phyloP scores from a whole-genome alignment of 2,113 vertebrate species.

The Pteropus alecto region DNA sequence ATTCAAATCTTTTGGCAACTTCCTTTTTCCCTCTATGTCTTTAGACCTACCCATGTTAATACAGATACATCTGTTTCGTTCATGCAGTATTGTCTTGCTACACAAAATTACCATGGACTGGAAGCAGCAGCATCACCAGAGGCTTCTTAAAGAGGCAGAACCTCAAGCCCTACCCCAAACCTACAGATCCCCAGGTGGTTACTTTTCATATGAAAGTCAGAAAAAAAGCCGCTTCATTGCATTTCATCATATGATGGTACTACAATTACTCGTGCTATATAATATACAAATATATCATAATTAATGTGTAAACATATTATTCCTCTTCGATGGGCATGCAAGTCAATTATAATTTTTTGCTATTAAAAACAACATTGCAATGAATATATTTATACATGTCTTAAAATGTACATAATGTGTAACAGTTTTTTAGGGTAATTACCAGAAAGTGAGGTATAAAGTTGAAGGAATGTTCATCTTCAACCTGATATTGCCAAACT shows the following conservation, averaged over 20 bases:
- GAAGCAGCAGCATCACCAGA: background rate
- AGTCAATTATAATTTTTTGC: background rate
- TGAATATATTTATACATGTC: background rate
- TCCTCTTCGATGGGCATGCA: background rate
- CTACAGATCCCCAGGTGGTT: background rate
- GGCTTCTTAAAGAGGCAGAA: background rate
- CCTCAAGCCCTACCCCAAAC: background rate
- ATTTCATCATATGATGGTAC: background rate
- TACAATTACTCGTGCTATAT: background rate
- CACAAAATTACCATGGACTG: background rate
- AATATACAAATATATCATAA: background rate
- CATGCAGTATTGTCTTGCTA: background rate
- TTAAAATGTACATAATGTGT: background rate
- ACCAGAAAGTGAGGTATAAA: background rate
- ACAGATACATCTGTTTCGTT: background rate
- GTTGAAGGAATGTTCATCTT: background rate
- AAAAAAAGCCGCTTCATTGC: background rate
- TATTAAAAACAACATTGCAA: background rate
- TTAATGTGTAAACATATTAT: background rate
- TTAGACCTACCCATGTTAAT: background rate
- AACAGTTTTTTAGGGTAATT: background rate
- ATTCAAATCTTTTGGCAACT: background rate
- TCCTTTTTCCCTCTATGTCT: background rate
- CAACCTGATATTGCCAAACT: background rate
- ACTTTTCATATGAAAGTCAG: background rate